Percentiles rank a stretch among this genome's conserved stretches.
These are phyloP conservation scores for Lithophane leautieri DNA, from an alignment of 2,888 invertebrate species.

Conservation along the genomic window DNA sequence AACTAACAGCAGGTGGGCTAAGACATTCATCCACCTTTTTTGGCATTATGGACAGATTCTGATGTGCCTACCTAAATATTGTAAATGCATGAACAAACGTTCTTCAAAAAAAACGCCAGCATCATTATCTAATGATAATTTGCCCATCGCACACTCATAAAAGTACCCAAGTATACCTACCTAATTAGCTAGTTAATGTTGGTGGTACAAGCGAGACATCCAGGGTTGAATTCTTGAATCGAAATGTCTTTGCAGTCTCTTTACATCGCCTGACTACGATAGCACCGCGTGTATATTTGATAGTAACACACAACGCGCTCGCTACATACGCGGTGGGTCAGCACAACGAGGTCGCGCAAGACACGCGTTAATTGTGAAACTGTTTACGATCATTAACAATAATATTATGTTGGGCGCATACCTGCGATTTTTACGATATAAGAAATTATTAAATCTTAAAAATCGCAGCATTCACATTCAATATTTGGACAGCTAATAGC, in stretches of 20 bases:
- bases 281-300: not conserved
- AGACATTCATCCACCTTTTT: not conserved
- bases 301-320: conserved; percentile 4
- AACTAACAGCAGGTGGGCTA: conserved; percentile 8
- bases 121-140: not conserved
- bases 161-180: not conserved
- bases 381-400: conserved; percentile 17
- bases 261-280: not conserved
- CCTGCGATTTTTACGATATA: not conserved
- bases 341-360: conserved; percentile 11
- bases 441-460: not conserved
- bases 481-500: no score
- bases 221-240: not conserved
- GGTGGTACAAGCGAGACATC: not conserved
- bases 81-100: not conserved
- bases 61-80: not conserved
- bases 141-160: not conserved
- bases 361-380: conserved; percentile 18
- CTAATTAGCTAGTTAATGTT: conserved; percentile 1
- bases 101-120: not conserved
- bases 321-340: not conserved
- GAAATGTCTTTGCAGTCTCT: not conserved
- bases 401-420: not conserved
- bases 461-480: not conserved
- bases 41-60: not conserved